Conservation (phyloP, 2,888 invertebrate genomes). For the Pedicia rivosa region DNA sequence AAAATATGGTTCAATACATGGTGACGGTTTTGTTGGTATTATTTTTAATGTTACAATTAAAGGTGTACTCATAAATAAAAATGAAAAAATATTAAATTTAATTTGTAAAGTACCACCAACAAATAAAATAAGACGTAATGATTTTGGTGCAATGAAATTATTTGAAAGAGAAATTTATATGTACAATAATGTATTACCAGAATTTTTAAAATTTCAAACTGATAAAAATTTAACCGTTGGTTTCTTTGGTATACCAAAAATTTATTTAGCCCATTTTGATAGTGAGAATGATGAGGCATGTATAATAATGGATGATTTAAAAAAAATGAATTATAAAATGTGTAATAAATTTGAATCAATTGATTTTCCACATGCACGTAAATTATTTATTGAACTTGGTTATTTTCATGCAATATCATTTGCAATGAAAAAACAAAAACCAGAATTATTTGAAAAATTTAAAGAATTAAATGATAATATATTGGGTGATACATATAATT, state of each 20-base stretch:
- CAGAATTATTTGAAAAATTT: slow-evolving; percentile 8
- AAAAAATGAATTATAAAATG: slow-evolving; percentile 7
- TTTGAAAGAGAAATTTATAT: slow-evolving; percentile 10
- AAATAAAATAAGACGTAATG: slow-evolving; percentile 6
- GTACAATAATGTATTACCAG: slow-evolving; percentile 9
- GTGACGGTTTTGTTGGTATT: slow-evolving; percentile 9
- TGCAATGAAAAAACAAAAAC: slow-evolving; percentile 8
- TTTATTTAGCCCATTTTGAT: slow-evolving; percentile 8
- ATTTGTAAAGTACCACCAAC: slow-evolving; percentile 8
- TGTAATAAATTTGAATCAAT: slow-evolving; percentile 7
- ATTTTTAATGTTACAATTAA: slow-evolving; percentile 6
- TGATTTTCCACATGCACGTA: slow-evolving; percentile 7
- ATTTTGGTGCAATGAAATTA: slow-evolving; percentile 7
- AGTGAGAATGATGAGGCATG: slow-evolving; percentile 6
- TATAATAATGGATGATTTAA: slow-evolving; percentile 10
- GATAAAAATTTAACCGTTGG: slow-evolving; percentile 4
- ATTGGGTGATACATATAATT: background rate
- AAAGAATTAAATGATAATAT: slow-evolving; percentile 2
- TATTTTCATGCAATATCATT: slow-evolving; percentile 10
- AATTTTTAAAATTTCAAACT: slow-evolving; percentile 9
- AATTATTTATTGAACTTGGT: slow-evolving; percentile 7
- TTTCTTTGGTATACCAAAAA: slow-evolving; percentile 9
- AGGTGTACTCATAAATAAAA: background rate
- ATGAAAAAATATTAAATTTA: slow-evolving; percentile 4
- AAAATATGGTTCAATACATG: slow-evolving; percentile 6